Percentiles rank a stretch among this genome's conserved stretches.
Conservation (phyloP, 2,113 vertebrate genomes). For the Xenus cinereus region DNA sequence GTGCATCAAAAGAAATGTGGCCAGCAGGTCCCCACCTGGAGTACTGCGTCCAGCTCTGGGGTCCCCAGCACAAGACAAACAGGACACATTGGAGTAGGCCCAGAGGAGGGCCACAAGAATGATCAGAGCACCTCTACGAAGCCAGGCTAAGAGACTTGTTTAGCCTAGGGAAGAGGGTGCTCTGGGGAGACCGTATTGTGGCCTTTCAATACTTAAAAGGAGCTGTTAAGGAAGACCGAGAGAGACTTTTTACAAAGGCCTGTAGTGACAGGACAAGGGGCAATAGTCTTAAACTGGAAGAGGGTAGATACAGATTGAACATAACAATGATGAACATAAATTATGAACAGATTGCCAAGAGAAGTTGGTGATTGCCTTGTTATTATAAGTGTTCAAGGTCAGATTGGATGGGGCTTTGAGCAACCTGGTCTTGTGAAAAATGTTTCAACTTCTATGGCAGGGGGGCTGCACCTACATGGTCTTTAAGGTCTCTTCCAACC, state of each 20-base stretch:
- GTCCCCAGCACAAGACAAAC: background rate
- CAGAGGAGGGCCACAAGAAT: background rate
- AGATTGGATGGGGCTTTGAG: background rate
- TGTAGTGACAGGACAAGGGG: background rate
- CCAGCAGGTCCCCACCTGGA: background rate
- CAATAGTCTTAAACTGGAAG: background rate
- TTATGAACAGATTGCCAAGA: background rate
- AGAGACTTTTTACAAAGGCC: background rate
- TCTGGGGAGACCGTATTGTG: background rate
- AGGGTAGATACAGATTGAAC: background rate
- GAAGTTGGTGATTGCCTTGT: background rate
- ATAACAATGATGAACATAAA: background rate
- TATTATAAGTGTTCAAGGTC: background rate
- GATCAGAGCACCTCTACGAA: background rate
- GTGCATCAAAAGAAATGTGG: background rate
- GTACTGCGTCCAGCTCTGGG: background rate
- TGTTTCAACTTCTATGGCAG: background rate
- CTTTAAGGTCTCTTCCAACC: background rate
- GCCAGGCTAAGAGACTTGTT: background rate
- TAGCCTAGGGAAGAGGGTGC: background rate
- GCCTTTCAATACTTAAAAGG: background rate
- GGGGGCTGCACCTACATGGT: no score
- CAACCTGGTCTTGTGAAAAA: fast-evolving
- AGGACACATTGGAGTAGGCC: background rate
- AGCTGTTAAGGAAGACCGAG: background rate